Conservation (phyloP, 2,797 vertebrate species). For the Austrolebias charrua region DNA sequence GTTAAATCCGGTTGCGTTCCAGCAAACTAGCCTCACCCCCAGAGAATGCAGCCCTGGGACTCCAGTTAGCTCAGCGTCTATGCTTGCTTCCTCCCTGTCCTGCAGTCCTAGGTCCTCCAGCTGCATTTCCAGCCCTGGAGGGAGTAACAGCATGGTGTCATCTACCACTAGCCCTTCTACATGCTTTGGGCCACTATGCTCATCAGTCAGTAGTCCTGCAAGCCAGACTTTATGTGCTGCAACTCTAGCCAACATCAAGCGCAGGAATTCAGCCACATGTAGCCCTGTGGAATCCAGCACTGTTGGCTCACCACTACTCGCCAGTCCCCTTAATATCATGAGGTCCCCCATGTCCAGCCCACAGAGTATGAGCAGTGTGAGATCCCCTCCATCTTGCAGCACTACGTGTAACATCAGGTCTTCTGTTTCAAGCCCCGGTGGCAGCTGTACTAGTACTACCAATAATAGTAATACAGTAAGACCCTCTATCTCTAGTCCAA, state of each 20-base stretch:
- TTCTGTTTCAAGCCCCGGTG: slow-evolving; percentile 90
- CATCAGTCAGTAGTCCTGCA: slow-evolving; percentile 84
- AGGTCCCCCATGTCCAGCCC: slow-evolving; percentile 96
- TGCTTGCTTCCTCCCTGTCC: slow-evolving; percentile 83
- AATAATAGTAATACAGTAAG: slow-evolving; percentile 82
- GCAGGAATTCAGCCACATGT: slow-evolving; percentile 87
- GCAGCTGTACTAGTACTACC: slow-evolving; percentile 75
- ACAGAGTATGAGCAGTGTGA: slow-evolving; percentile 89
- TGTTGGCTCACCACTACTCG: slow-evolving; percentile 90
- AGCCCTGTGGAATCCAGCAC: slow-evolving; percentile 91
- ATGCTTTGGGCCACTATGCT: slow-evolving; percentile 85
- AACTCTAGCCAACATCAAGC: slow-evolving; percentile 84
- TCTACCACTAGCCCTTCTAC: slow-evolving; percentile 88
- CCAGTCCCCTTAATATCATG: slow-evolving; percentile 94
- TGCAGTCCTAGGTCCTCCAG: slow-evolving; percentile 87
- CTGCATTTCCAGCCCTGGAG: slow-evolving; percentile 89
- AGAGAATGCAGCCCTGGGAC: slow-evolving; percentile 82
- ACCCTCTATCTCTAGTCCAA: slow-evolving; percentile 92
- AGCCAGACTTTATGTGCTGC: slow-evolving; percentile 85
- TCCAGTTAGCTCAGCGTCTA: slow-evolving; percentile 79
- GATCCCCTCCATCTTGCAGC: slow-evolving; percentile 92
- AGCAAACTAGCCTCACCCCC: slow-evolving; percentile 76
- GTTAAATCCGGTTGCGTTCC: slow-evolving; percentile 82
- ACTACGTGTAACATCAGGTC: slow-evolving; percentile 85
- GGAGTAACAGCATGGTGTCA: slow-evolving; percentile 90